Evolutionary conservation across 2,797 vertebrate species (phyloP).

Genomic region (Pseudochromis fuscus): DNA sequence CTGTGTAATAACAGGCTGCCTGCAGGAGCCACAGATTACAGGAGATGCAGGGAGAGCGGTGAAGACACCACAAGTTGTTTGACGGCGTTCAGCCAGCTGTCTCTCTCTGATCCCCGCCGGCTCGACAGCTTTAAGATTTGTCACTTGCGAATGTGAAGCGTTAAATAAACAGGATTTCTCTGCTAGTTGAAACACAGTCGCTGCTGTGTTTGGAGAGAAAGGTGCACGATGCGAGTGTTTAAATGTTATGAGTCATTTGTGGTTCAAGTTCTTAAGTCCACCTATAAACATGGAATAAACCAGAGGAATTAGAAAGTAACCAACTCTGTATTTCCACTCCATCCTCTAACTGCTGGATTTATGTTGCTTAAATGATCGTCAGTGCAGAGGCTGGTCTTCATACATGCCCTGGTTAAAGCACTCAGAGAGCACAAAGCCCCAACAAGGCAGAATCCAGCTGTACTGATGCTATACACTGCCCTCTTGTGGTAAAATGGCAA

Average conservation of each 20-base stretch:
- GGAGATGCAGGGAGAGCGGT: constrained; percentile 24
- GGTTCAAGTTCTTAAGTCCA: constrained; percentile 9
- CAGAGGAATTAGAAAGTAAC: constrained; percentile 10
- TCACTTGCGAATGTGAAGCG: constrained; percentile 5
- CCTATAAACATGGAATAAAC: constrained; percentile 5
- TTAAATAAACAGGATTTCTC: constrained; percentile 27
- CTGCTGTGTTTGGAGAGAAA: constrained; percentile 15
- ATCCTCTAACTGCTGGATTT: constrained; percentile 18
- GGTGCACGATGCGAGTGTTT: constrained; percentile 9
- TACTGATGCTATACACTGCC: no score
- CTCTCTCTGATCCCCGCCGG: constrained; percentile 1
- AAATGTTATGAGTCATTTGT: constrained; percentile 38
- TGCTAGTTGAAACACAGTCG: constrained; percentile 12
- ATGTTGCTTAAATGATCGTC: not conserved
- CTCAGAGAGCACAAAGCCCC: no score
- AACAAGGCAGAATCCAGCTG: no score
- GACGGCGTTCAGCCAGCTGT: constrained; percentile 14
- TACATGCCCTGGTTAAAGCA: no score
- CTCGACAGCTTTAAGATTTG: constrained; percentile 29
- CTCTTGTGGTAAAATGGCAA: no score
- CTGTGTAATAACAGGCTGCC: constrained; percentile 51
- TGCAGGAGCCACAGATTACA: constrained; percentile 31
- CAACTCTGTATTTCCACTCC: not conserved
- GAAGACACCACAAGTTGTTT: constrained; percentile 17
- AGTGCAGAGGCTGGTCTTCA: not conserved